Evolutionary conservation across 2,113 vertebrate species (phyloP), one percentile per base, ranked within the genome.

Genomic region (Ascaphus truei): DNA sequence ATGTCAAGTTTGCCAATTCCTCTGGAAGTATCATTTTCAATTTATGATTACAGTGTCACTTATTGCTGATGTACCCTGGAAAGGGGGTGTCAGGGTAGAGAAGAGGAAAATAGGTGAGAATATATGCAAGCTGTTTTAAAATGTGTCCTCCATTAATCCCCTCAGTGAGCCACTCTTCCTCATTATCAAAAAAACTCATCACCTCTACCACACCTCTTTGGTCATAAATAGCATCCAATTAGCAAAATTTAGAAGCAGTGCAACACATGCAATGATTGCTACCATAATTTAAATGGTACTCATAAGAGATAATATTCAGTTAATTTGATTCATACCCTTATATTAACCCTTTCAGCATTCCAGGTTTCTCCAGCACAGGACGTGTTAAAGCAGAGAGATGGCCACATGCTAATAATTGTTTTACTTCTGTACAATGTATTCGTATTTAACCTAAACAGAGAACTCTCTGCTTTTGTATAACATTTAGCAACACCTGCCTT

Each of bases 1-100:
- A 98, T 95, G 94, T 96, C 94, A 95, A 93, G 92, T 93, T 93
- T 91, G 89, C 91, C 87, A 90, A 93, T 86, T 92, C 89, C 78
- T 85, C 90, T 87, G 87, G 91, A 94, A 89, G 89, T 85, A 86
- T 90, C 85, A 86, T 85, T 90, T 92, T 91, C 88, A 90, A 92
- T 89, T 88, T 93, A 93, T 95, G 93, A 95, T 95, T 93, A 92
- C 83, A 90, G 84, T 86, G 84, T 91, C 91, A 92, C 90, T 93
- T 93, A 91, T 88, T 83, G 89, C 87, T 93, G 92, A 92, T 91
- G 84, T 89, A 90, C 86, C 84, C 86, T 88, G 85, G 90, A 91
- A 91, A 91, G 88, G 89, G 90, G 89, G 89, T 92, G 90, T 91
- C 89, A 91, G 86, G 83, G 78, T 85, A 83, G 84, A 78, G 79